A percentile compares a stretch with the other conserved stretches of the same genome.
Conservation (phyloP, 2,888 invertebrate genomes). For the Troides aeacus region DNA sequence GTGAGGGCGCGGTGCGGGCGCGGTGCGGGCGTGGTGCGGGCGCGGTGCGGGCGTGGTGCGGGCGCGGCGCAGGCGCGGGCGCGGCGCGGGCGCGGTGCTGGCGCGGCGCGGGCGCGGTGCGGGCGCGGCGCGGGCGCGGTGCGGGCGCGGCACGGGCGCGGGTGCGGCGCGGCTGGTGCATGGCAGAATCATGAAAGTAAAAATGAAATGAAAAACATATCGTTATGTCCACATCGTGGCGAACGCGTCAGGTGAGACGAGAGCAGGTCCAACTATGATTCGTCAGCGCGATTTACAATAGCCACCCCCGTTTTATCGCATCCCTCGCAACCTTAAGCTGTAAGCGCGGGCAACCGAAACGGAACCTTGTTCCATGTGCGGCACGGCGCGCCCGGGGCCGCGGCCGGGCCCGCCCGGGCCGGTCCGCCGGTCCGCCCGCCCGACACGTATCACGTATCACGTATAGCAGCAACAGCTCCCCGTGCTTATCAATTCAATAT, state of each 20-base stretch:
- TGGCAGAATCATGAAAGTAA: background rate
- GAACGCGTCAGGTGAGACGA: constrained; percentile 68
- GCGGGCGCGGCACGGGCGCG: too few species aligned
- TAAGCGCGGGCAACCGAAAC: constrained; percentile 18
- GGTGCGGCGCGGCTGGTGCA: too few species aligned
- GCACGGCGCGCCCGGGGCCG: constrained; percentile 15
- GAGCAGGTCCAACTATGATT: constrained; percentile 62
- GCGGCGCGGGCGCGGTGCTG: too few species aligned
- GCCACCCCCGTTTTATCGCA: constrained; percentile 70
- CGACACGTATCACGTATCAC: constrained; percentile 29
- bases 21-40: too few species aligned
- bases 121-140: too few species aligned
- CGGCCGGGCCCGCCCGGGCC: constrained; percentile 27
- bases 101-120: too few species aligned
- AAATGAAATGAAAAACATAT: constrained; percentile 14
- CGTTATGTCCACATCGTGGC: constrained; percentile 49
- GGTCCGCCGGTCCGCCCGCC: constrained; percentile 26
- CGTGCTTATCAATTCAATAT: constrained; percentile 70
- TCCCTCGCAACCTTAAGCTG: constrained; percentile 34
- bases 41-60: too few species aligned
- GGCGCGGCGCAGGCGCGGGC: too few species aligned
- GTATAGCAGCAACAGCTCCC: constrained; percentile 41
- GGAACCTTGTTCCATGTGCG: background rate
- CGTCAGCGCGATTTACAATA: constrained; percentile 72
- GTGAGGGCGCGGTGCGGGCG: too few species aligned